Base-by-base conservation (phyloP, 92 coral and sea anemone genomes). In the Phymanthus crucifer region DNA sequence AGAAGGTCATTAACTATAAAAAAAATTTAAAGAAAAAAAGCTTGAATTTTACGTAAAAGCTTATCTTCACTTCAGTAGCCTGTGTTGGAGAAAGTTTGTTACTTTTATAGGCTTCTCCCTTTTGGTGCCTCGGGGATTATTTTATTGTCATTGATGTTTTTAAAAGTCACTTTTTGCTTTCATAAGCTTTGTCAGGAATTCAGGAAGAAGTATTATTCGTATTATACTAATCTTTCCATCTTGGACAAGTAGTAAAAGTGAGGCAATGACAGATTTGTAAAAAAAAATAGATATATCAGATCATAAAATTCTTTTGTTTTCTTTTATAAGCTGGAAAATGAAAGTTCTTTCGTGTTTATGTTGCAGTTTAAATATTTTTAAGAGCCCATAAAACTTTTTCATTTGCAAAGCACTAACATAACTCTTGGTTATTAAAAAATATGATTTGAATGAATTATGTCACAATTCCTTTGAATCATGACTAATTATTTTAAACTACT, bases 131-230 rank as follows among this genome's bases (percentile, higher is more conserved):
- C 10, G 0, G 1, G 13, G 38, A 50, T 47, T 33, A 38, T 27
- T 57, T 12, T 6, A 74, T 23, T 27, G 48, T 47, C 16, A 46
- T 3, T 74, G 78, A 18, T 74, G 66, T 74, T 74, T 50, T 50
- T 40, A 74, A 66, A 56, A 52, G 70, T 31, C 43, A 52, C 27
- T 74, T 34, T 76, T 40, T 76, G 80, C 65, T 38, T 29, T 61
- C 37, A 61, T 16, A 23, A 61, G 31, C 32, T 74, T 76, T 77
- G 80, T 57, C 70, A 77, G 72, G 17, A 12, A 61, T 1, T n/a
- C 81, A 77, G 81, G 81, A 77, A 75, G 57, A 40, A 19, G n/a
- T n/a, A 26, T 11, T 77, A 64, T 77, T 77, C 36, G 17, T 47
- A 77, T 29, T 26, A 33, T 27, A 64, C 34, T 52, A 56, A 26